Evolutionary conservation across 2,797 vertebrate genomes (phyloP), one percentile per base, ranked within the genome.

Genomic region (Ispidina picta): DNA sequence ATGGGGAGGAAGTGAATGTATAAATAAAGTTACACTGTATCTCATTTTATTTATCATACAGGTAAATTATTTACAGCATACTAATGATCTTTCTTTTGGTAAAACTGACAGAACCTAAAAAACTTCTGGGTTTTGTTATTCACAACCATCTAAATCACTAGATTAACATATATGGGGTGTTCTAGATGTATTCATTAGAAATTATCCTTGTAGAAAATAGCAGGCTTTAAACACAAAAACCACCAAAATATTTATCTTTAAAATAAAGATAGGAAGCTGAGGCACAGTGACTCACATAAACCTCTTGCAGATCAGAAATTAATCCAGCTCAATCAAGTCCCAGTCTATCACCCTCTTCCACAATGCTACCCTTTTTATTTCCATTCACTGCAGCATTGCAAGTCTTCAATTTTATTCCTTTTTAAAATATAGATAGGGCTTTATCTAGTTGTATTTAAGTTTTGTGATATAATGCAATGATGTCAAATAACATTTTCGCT

Each of bases 281-380:
- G 46, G 35, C 28, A 31, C 5, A 39, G 10, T 15, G 18, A 62
- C 0, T 0, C 43, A 49, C 1, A 4, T 6, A 20, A 26, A 52
- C 9, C 31, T 68, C 35, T 37, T 41, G 35, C 26, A 31, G 39
- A 33, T 65, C 35, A 86, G 63, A 62, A 93, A 51, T 65, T 0
- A 86, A 74, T 48, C 25, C 76, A 85, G 22, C 29, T 65, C 55
- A 51, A 2, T 5, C 7, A 7, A 82, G 25, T 15, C 8, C 29
- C 48, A 83, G 16, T 29, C 11, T 37, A 8, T 12, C 2, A 3
- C 35, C 7, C 68, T 64, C 65, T 80, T 31, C 66, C 22, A 78
- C 63, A 52, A 15, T 28, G 8, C 31, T 22, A 54, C 13, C 13
- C 7, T 64, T 48, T 37, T 35, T 41, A 17, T 28, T 76, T 69